phyloP scores from a whole-genome alignment of 1,140 invertebrate species.

The Muscidifurax raptorellus region DNA sequence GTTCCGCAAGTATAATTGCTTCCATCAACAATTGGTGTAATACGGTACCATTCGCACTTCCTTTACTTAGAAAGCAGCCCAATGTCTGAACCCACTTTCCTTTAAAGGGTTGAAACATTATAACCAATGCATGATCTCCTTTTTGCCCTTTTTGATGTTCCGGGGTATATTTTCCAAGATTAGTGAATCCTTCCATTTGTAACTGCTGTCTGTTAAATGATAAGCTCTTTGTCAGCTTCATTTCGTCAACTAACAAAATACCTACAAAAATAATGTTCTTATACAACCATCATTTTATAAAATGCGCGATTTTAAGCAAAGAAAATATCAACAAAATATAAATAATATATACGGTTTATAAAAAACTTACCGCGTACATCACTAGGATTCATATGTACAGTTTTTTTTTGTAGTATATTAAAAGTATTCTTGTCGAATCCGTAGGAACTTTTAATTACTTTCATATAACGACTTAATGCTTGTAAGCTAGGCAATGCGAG shows the following conservation, averaged over 20 bases:
- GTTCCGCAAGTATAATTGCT: conserved; percentile 47
- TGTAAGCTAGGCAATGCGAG: neutral
- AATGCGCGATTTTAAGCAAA: no score
- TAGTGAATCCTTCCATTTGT: conserved; percentile 51
- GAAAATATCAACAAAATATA: neutral
- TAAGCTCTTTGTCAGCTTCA: neutral
- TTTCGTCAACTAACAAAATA: neutral
- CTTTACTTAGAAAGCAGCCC: conserved; percentile 57
- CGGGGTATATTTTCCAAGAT: no score
- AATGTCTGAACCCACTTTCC: no score
- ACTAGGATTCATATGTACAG: neutral
- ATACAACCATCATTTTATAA: no score
- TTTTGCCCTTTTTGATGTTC: no score
- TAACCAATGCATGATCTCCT: no score
- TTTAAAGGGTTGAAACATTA: no score
- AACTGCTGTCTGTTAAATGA: neutral
- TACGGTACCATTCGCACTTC: conserved; percentile 50
- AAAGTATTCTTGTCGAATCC: neutral
- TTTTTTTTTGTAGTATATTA: no score
- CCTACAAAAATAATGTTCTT: neutral
- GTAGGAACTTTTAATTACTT: neutral
- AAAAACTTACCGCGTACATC: neutral
- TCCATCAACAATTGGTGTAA: conserved; percentile 53
- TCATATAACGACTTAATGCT: neutral
- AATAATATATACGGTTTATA: neutral